Base-by-base conservation (phyloP, 2,888 invertebrate species). In the Tipula unca region DNA sequence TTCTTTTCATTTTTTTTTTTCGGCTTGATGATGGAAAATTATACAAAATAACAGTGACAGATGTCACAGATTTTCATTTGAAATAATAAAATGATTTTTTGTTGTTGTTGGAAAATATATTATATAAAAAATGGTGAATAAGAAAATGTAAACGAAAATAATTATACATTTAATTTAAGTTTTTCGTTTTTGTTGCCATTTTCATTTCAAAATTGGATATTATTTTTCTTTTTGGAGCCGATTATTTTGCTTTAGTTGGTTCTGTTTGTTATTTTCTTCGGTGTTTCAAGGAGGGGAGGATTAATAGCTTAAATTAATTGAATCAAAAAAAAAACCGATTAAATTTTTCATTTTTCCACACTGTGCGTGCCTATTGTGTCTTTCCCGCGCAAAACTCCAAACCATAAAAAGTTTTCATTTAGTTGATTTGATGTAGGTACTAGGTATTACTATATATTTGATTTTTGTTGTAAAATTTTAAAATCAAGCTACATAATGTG, bases 31-130 rank as follows among this genome's bases (percentile, higher is more conserved):
- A 69, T 69, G 69, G 69, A 25, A 69, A 69, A 69, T 69, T 69
- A 69, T 69, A 69, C 25, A 25, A 69, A 69, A 69, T 69, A 69
- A 69, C 69, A 69, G 69, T 69, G 69, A 69, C 69, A 69, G 69
- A 69, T 69, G 69, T 69, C 69, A 69, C 69, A 69, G 69, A 69
- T 69, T 69, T 69, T 69, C 69, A 69, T 69, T 69, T 69, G 25
- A 69, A 69, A 69, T 69, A 69, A 69, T 69, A 69, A 69, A 69
- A 69, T 10, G 69, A 69, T 25, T 25, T 69, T 69, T 69, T 69
- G 25, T 69, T 20, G 6, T 10, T 25, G 69, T 69, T 25, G 20
- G 25, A 13, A 69, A 69, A 69, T 25, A 69, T 69, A 69, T 69
- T 17, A 39, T 10, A 48, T n/a, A 48, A 13, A 48, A 48, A 48